These are phyloP conservation scores for Erebia ligea DNA, from an alignment of 2,888 invertebrate genomes.

Conservation along the genomic window DNA sequence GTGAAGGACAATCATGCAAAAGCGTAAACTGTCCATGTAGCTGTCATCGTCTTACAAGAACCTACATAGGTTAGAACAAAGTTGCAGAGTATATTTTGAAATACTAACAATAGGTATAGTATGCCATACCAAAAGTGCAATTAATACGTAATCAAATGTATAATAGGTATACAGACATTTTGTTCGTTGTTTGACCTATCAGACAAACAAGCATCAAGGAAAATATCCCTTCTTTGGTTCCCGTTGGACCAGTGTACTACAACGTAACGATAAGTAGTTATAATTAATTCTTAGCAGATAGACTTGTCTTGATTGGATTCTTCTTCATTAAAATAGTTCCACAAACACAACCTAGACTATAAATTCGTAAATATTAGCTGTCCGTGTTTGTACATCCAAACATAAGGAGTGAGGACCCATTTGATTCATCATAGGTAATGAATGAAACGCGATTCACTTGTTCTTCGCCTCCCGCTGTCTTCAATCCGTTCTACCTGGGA, in stretches of 20 bases:
- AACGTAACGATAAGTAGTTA: too few species aligned
- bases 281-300: not conserved
- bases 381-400: conserved; percentile 44
- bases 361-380: conserved; percentile 6
- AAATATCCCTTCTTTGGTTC: not conserved
- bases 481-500: conserved; percentile 64
- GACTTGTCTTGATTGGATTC: not conserved
- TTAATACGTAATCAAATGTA: too few species aligned
- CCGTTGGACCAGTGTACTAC: not conserved
- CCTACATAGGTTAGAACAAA: too few species aligned
- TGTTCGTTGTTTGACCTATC: too few species aligned
- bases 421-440: conserved; percentile 40
- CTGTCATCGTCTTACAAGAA: too few species aligned
- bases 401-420: conserved; percentile 37
- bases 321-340: not conserved
- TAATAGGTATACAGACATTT: too few species aligned
- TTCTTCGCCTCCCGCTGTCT: conserved; percentile 58
- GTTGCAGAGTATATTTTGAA: too few species aligned
- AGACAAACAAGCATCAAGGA: not conserved
- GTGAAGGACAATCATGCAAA: too few species aligned
- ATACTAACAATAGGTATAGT: too few species aligned
- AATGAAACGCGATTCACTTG: conserved; percentile 45
- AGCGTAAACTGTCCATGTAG: too few species aligned
- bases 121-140: too few species aligned
- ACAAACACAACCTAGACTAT: not conserved